Conservation (phyloP, 2,797 vertebrate species). For the Mionectes olivaceus region DNA sequence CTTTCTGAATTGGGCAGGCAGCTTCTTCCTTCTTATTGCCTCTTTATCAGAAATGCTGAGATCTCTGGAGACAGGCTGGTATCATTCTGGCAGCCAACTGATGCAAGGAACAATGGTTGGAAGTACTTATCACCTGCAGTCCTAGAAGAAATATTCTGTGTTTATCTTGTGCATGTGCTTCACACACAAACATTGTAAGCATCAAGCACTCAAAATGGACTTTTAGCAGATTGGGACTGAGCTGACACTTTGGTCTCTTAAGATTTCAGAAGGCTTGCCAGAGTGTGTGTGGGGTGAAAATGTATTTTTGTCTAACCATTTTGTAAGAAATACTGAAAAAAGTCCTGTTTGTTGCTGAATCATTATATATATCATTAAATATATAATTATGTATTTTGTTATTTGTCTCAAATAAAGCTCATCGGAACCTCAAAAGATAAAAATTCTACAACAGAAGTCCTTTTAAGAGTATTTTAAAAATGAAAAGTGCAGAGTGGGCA, state of each 20-base stretch:
- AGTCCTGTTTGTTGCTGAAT: not conserved
- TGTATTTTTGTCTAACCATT: not conserved
- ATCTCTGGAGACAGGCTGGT: not conserved
- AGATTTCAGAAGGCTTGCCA: not conserved
- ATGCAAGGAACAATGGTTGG: not conserved
- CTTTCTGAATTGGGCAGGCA: not conserved
- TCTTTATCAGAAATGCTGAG: not conserved
- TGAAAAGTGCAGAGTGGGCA: not conserved
- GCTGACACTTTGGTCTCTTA: not conserved
- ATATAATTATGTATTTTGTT: not conserved
- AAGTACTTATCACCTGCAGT: not conserved
- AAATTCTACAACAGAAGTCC: not conserved
- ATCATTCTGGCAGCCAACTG: not conserved
- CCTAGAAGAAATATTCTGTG: not conserved
- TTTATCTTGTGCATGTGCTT: not conserved
- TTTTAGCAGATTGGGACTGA: not conserved
- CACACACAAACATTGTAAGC: not conserved
- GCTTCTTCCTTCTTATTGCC: not conserved
- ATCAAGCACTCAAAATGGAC: not conserved
- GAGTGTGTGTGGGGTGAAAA: not conserved
- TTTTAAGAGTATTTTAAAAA: not conserved
- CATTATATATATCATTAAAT: too few species aligned
- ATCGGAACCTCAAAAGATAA: not conserved
- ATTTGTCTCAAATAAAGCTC: not conserved
- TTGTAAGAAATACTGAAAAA: not conserved